Evolutionary conservation across 2,888 invertebrate genomes (phyloP), one percentile per base, ranked within the genome.

Genomic region (Ophonus ardosiacus): DNA sequence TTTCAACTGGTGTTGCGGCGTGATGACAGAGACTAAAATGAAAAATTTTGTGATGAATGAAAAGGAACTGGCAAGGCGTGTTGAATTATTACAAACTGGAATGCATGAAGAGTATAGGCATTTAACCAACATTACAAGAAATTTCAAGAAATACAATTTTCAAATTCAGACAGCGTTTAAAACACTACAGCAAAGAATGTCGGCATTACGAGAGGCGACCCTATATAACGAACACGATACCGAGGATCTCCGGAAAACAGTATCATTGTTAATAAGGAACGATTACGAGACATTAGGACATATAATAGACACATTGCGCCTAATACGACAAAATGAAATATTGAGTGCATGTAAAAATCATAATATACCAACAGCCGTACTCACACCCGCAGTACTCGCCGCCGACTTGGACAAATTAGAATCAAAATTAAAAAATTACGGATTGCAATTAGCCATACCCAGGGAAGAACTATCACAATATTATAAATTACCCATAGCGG

Each of bases 401-500:
- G n/a, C n/a, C n/a, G n/a, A n/a, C n/a, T n/a, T n/a, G n/a, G n/a
- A n/a, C n/a, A n/a, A n/a, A n/a, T n/a, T n/a, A n/a, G n/a, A n/a
- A n/a, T n/a, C n/a, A n/a, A n/a, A n/a, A n/a, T n/a, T n/a, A n/a
- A 13, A 57, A 15, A 57, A 7, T 57, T 57, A 57, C 5, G 40
- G 63, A 2, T 15, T 81, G n/a, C 61, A 81, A 15, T 10, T 81
- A 0, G 61, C 82, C n/a, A 79, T 84, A 21, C 61, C n/a, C n/a
- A n/a, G n/a, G n/a, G 79, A 4, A 4, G 31, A 3, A 10, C 0
- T 85, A 7, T 79, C 78, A 3, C 43, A 68, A 68, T 80, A 80
- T 40, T 85, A 85, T 24, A 74, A 84, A 51, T 43, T 84, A 17
- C 84, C 84, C 57, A 84, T 84, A 7, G 63, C 38, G 13, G 84